Evolutionary conservation across 2,888 invertebrate species (phyloP), one percentile per base, ranked within the genome.

Genomic region (Chymomyza procnemis): DNA sequence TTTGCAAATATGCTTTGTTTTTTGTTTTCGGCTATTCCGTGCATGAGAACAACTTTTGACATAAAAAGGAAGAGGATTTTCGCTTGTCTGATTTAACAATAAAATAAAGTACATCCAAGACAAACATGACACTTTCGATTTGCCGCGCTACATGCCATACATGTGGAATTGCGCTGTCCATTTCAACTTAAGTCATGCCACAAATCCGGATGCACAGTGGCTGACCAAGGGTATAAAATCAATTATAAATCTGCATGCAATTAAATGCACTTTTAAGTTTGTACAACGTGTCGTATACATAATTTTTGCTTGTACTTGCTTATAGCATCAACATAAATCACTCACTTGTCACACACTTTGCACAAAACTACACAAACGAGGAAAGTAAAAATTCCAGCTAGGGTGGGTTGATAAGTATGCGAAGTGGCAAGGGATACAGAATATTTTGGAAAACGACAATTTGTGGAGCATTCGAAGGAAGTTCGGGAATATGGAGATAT

Each of bases 301-400:
- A 77, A 78, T 79, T 64, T 71, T 9, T 66, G 54, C 56, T 16
- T 56, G 67, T 66, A 63, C 69, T 56, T 55, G 72, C 71, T 71
- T 71, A 66, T 74, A 66, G 69, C 66, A 54, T 55, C 59, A 67
- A 76, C 82, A 83, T 85, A 85, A 83, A 83, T 83, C 83, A 83
- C 82, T 83, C 82, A 78, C 75, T 78, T 76, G 87, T 85, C 83
- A 83, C 76, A 41, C 34, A 41, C 34, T 41, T 9, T 41, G 34
- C 34, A 41, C 34, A 41, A 9, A 41, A 9, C 9, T 12, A 41
- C 34, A 41, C 34, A 41, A 41, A 3, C 12, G 34, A 41, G 12
- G 9, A 41, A 3, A 41, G 26, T 6, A 26, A 26, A 26, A 26
- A 26, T 6, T 26, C 4, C 0, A 6, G 26, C 26, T 4, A 26